Percentiles rank a stretch among this genome's conserved stretches.
Evolutionary conservation across 2,797 vertebrate genomes (phyloP).

Genomic region (Macrochelys suwanniensis): DNA sequence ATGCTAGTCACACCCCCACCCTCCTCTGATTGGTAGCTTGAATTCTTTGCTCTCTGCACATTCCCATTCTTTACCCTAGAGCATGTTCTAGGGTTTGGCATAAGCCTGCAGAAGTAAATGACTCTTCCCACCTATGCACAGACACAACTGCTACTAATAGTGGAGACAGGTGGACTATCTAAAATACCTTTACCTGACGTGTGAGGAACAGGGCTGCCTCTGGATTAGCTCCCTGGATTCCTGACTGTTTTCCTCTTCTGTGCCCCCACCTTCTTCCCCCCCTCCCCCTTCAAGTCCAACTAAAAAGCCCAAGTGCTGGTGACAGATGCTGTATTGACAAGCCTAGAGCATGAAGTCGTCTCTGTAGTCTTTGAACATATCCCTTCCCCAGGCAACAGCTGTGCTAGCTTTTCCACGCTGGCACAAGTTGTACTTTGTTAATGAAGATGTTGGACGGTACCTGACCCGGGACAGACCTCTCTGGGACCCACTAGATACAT

Average conservation of each 20-base stretch:
- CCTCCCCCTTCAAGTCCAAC: neutral
- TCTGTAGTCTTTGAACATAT: neutral
- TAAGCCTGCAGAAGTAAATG: neutral
- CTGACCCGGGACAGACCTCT: neutral
- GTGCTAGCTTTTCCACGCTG: neutral
- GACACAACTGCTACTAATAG: constrained; percentile 13
- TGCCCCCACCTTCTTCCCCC: too few relatives aligned
- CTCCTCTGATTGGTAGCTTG: neutral
- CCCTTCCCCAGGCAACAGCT: constrained; percentile 14
- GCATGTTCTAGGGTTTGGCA: neutral
- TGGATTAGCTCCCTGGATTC: neutral
- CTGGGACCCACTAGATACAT: neutral
- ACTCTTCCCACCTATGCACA: neutral
- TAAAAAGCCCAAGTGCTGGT: neutral
- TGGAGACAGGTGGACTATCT: neutral
- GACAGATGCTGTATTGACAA: neutral
- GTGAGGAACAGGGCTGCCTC: neutral
- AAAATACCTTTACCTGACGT: neutral
- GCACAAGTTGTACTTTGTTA: neutral
- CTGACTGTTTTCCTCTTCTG: constrained; percentile 14
- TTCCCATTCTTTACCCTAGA: constrained; percentile 12
- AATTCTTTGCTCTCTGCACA: neutral
- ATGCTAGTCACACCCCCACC: neutral
- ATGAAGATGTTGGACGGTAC: neutral
- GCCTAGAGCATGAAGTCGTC: neutral